These are phyloP conservation scores for Etheostoma cragini DNA, from an alignment of 2,113 vertebrate species.

Conservation along the genomic window DNA sequence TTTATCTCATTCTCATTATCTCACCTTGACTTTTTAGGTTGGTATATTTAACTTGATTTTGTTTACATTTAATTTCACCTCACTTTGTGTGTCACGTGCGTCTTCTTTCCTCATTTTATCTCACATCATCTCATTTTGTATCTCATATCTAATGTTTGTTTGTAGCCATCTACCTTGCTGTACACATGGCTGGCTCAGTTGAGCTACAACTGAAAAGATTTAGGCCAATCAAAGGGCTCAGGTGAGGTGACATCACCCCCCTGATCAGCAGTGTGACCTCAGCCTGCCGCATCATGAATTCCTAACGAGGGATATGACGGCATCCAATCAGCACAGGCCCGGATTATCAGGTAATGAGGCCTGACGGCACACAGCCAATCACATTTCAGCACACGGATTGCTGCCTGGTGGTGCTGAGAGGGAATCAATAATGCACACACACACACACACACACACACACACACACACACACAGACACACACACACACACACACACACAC, in stretches of 20 bases:
- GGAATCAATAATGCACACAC: slow-evolving; percentile 71
- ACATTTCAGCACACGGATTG: slow-evolving; percentile 39
- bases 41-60: background rate
- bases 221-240: slow-evolving; percentile 61
- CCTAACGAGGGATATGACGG: slow-evolving; percentile 51
- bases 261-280: slow-evolving; percentile 75
- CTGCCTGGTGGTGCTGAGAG: slow-evolving; percentile 24
- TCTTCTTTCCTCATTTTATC: background rate
- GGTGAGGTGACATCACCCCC: slow-evolving; percentile 79
- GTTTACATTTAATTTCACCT: background rate
- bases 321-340: slow-evolving; percentile 60
- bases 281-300: slow-evolving; percentile 72
- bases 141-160: background rate
- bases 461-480: background rate
- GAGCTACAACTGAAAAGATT: too few relatives aligned
- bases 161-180: background rate
- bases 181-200: slow-evolving; percentile 1
- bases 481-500: too few relatives aligned
- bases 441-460: slow-evolving; percentile 36
- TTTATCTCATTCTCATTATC: too few relatives aligned
- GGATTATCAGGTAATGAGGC: slow-evolving; percentile 63
- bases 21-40: too few relatives aligned
- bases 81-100: background rate
- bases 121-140: background rate
- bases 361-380: slow-evolving; percentile 61